A percentile compares a stretch with the other conserved stretches of the same genome.
Evolutionary conservation across 2,113 vertebrate species (phyloP).

Genomic region (Neotragus pygmaeus): DNA sequence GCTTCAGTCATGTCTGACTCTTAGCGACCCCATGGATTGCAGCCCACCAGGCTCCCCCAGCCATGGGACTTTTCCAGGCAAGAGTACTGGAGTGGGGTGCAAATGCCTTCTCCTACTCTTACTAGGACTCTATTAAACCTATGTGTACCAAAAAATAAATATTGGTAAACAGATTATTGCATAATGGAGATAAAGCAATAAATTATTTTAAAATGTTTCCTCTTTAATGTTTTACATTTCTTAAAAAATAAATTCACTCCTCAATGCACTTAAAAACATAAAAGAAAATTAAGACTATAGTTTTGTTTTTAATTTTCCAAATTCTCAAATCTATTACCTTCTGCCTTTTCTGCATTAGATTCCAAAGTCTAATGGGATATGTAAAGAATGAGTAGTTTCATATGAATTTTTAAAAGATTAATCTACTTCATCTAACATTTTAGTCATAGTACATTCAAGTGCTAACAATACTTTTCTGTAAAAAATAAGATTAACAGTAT

Average conservation of each 20-base stretch:
- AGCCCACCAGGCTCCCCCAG: too few relatives aligned
- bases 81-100: too few relatives aligned
- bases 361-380: neutral
- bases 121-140: neutral
- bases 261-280: neutral
- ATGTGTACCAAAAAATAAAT: neutral
- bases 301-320: neutral
- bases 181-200: neutral
- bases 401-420: neutral
- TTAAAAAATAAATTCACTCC: neutral
- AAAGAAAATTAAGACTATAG: neutral
- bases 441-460: neutral
- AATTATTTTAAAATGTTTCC: neutral
- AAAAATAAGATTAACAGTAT: neutral
- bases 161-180: neutral
- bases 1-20: too few relatives aligned
- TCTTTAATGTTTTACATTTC: neutral
- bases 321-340: neutral
- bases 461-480: neutral
- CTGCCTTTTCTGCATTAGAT: neutral
- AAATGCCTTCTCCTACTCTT: neutral
- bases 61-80: too few relatives aligned
- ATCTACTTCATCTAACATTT: neutral
- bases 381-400: neutral
- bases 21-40: too few relatives aligned